Evolutionary conservation across 2,888 invertebrate genomes (phyloP), one percentile per base, ranked within the genome.

Genomic region (Trissonchulus sp.): DNA sequence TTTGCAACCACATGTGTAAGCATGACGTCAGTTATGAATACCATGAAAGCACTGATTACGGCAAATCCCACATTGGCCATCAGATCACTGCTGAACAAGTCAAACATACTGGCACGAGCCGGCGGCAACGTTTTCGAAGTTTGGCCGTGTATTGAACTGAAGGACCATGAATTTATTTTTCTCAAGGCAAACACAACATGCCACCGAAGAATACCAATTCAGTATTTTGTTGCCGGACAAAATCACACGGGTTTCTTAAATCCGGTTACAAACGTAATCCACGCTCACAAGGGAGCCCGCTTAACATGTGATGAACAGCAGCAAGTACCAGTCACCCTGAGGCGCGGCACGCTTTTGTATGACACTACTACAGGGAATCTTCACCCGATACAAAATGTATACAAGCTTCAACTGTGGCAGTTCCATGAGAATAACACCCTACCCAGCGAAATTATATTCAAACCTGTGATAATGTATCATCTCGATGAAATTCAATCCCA

Each of bases 181-280:
- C n/a, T 60, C 18, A 18, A 18, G n/a, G 18, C 18, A 18, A 60
- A 60, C n/a, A n/a, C 18, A 60, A 60, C 60, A 18, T 60, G 60
- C n/a, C n/a, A 18, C n/a, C 18, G n/a, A 18, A 60, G 60, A n/a
- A n/a, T 60, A 60, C 60, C 18, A 18, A n/a, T 60, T n/a, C 18
- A 18, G 60, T 60, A 18, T 60, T 60, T n/a, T 18, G n/a, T 60
- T n/a, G 60, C 18, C 60, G 60, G 60, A 60, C 60, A 60, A 18
- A 60, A 60, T 60, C 60, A 60, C n/a, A 60, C 60, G 18, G 60
- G 60, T 18, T 60, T 60, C n/a, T n/a, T 60, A n/a, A n/a, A 60
- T n/a, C 60, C n/a, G 60, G 18, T 18, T 60, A 60, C 60, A 18
- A 60, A 60, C 60, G 60, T 18, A n/a, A 60, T 60, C 60, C 18